Evolutionary conservation across 2,888 invertebrate species (phyloP).

Genomic region (Acleris cristana): DNA sequence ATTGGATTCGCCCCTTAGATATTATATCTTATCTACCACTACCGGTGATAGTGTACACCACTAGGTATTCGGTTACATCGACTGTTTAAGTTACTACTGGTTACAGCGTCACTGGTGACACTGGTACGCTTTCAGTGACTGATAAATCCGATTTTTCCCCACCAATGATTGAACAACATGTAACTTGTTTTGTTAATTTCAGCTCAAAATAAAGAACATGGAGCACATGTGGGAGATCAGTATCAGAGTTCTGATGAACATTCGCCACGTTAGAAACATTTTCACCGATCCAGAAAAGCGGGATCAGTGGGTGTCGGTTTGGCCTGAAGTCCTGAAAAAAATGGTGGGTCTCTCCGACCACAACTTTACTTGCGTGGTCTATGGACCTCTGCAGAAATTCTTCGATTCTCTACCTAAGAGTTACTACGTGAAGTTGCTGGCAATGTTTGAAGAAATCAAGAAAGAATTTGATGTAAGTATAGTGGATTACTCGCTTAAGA

Average conservation of each 20-base stretch:
- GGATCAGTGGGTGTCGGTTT: constrained; percentile 84
- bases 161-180: too few relatives aligned
- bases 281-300: constrained; percentile 86
- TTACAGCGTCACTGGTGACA: too few relatives aligned
- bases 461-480: constrained; percentile 83
- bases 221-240: constrained; percentile 86
- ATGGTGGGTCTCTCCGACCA: constrained; percentile 85
- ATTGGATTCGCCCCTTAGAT: too few relatives aligned
- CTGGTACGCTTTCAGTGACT: too few relatives aligned
- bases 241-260: constrained; percentile 82
- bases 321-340: constrained; percentile 86
- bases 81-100: too few relatives aligned
- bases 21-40: too few relatives aligned
- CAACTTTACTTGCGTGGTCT: constrained; percentile 86
- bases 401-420: constrained; percentile 83
- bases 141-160: too few relatives aligned
- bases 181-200: constrained; percentile 35
- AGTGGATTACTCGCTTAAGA: constrained; percentile 40
- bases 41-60: too few relatives aligned
- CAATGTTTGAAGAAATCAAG: constrained; percentile 83
- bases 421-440: constrained; percentile 78
- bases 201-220: constrained; percentile 86
- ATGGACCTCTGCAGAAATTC: constrained; percentile 86
- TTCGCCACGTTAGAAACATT: constrained; percentile 86
- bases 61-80: too few relatives aligned